Conservation (phyloP, 2,888 invertebrate genomes). For the Pilophorus perplexus region DNA sequence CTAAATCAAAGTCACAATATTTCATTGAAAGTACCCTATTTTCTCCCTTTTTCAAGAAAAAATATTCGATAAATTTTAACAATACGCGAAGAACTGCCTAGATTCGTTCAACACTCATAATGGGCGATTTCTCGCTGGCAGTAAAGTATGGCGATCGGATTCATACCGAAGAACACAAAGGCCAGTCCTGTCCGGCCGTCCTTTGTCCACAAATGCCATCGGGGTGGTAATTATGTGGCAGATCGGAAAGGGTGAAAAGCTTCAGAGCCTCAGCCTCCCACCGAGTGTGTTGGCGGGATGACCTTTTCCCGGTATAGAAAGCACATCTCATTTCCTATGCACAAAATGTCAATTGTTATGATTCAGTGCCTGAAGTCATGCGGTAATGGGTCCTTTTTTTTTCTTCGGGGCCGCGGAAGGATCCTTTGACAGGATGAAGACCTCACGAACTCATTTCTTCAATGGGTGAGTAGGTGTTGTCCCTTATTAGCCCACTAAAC, state of each 20-base stretch:
- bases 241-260: slow-evolving; percentile 15
- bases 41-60: too few species aligned
- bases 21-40: too few species aligned
- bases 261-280: slow-evolving; percentile 37
- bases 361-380: slow-evolving; percentile 25
- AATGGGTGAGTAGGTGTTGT: too few species aligned
- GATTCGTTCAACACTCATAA: too few species aligned
- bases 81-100: too few species aligned
- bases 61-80: too few species aligned
- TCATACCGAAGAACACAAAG: slow-evolving; percentile 17
- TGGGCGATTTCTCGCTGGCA: too few species aligned
- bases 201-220: slow-evolving; percentile 28
- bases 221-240: slow-evolving; percentile 12
- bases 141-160: too few species aligned
- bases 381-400: slow-evolving; percentile 23
- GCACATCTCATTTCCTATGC: slow-evolving; percentile 37
- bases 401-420: background rate
- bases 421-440: slow-evolving; percentile 6
- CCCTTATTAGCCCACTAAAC: too few species aligned
- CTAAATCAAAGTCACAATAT: too few species aligned
- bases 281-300: slow-evolving; percentile 39
- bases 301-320: slow-evolving; percentile 34
- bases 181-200: slow-evolving; percentile 4
- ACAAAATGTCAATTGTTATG: slow-evolving; percentile 40
- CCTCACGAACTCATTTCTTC: slow-evolving; percentile 22